phyloP scores from a whole-genome alignment of 2,797 vertebrate genomes.

The Thaleichthys pacificus region DNA sequence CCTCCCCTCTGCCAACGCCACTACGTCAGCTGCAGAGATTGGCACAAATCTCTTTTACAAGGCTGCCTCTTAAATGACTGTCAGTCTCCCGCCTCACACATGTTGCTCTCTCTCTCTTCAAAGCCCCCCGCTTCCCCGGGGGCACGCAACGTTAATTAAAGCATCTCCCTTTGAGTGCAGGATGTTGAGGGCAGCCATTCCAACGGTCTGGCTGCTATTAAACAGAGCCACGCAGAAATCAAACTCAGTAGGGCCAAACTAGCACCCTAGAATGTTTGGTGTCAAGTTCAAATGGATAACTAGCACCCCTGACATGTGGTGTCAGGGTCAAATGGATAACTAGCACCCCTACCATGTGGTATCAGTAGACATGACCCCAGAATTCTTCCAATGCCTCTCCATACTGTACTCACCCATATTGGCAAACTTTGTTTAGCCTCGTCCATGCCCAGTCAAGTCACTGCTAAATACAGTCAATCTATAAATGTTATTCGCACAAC shows the following conservation, averaged over 20 bases:
- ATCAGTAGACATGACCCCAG: constrained; percentile 11
- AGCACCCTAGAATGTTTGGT: constrained; percentile 26
- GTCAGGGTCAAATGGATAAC: too few species aligned
- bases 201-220: constrained; percentile 73
- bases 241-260: constrained; percentile 23
- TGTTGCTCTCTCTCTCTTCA: constrained; percentile 65
- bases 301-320: too few species aligned
- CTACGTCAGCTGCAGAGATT: constrained; percentile 56
- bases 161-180: constrained; percentile 68
- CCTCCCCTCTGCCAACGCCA: constrained; percentile 42
- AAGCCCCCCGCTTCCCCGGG: constrained; percentile 61
- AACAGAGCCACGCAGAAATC: constrained; percentile 71
- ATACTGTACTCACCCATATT: too few species aligned
- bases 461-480: too few species aligned
- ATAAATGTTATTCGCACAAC: too few species aligned
- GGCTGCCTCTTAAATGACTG: constrained; percentile 79
- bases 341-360: not conserved
- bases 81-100: constrained; percentile 77
- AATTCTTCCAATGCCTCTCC: constrained; percentile 33
- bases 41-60: constrained; percentile 84
- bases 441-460: constrained; percentile 18
- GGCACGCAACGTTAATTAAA: constrained; percentile 73
- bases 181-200: constrained; percentile 68
- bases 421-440: not conserved
- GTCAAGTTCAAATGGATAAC: too few species aligned